Evolutionary conservation across 2,797 vertebrate genomes (phyloP), one percentile per base, ranked within the genome.

Genomic region (Hirundo rustica): DNA sequence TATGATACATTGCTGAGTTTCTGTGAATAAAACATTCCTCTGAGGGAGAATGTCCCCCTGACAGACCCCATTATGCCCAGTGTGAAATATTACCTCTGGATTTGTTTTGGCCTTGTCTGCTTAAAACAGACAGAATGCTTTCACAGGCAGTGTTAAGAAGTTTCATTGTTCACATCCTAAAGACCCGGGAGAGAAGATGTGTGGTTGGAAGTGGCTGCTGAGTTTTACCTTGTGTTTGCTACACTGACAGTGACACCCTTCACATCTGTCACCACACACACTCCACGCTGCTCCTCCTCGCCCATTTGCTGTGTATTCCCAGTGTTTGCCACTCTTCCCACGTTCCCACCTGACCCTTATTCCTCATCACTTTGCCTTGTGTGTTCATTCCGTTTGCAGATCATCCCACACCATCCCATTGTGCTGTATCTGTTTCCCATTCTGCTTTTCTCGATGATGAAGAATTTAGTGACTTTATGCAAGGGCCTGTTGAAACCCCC

Each of bases 391-490:
- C 98, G 97, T 99, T 99, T 98, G 95, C 99, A 99, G 99, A 99
- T 98, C 98, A 98, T 97, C 98, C 96, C 97, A 97, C 98, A 97
- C 97, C 99, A 99, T 99, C 98, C 98, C 99, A 99, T 98, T 96
- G 98, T 96, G 97, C 99, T 98, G 98, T 98, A 95, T 98, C 98
- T 98, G 97, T 98, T 96, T 97, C 97, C 96, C 97, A 97, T 97
- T 97, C 98, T 96, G 97, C 98, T 98, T 98, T 99, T 97, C 98
- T 98, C 26, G 98, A 98, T 93, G 99, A 98, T 97, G 99, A 99
- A 57, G 99, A 99, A 94, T 99, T 99, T 99, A 99, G 98, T 98
- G 99, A 99, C 98, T 99, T 99, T 99, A 98, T 99, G 96, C 99
- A 99, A 97, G 99, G 99, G 88, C 98, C 99, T 30, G 89, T 98